These are phyloP conservation scores for Scaptomyza reducta DNA, from an alignment of 2,888 invertebrate species.

Conservation along the genomic window DNA sequence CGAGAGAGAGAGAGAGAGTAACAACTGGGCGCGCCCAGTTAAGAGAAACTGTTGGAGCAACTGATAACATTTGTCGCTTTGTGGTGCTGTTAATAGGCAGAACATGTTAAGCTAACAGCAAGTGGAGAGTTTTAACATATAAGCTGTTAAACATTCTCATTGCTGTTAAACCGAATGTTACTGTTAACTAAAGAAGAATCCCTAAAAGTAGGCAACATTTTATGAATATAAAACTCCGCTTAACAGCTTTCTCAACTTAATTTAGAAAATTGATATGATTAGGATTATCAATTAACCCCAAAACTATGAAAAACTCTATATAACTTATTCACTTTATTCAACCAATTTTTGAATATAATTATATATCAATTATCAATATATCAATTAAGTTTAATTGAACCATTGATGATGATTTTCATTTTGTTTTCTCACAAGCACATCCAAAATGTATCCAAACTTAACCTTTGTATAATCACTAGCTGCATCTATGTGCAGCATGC, in stretches of 20 bases:
- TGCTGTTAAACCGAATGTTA: neutral
- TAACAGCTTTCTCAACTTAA: too few relatives aligned
- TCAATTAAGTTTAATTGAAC: too few relatives aligned
- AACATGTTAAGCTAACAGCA: slow-evolving; percentile 21
- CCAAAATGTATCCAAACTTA: neutral
- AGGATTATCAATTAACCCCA: too few relatives aligned
- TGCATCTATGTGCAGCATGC: slow-evolving; percentile 19
- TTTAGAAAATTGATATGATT: too few relatives aligned
- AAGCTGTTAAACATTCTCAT: too few relatives aligned
- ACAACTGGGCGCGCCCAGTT: slow-evolving; percentile 44
- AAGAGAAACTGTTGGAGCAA: slow-evolving; percentile 9
- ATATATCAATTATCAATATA: too few relatives aligned
- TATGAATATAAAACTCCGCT: too few relatives aligned
- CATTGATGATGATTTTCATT: too few relatives aligned
- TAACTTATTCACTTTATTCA: too few relatives aligned
- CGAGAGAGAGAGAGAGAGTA: slow-evolving; percentile 1
- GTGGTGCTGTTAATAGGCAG: slow-evolving; percentile 38
- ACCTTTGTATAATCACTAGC: neutral
- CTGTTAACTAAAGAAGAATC: neutral
- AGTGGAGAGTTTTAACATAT: slow-evolving; percentile 50
- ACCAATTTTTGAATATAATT: too few relatives aligned
- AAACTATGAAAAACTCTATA: too few relatives aligned
- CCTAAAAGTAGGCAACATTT: too few relatives aligned
- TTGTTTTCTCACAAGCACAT: neutral
- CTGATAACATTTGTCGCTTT: slow-evolving; percentile 45